Conservation (phyloP, 2,113 vertebrate genomes). For the Gavialis gangeticus region DNA sequence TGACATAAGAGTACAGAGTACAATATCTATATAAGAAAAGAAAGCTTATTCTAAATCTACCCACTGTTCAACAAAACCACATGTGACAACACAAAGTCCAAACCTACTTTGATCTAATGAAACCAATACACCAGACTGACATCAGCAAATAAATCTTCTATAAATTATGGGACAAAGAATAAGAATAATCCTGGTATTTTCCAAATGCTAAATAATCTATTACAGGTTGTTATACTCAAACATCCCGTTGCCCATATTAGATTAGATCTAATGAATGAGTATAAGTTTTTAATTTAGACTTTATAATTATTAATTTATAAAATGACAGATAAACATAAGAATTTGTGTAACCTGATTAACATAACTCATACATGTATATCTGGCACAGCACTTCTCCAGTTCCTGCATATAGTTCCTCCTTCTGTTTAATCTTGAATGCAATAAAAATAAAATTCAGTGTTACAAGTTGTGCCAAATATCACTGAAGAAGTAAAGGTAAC, state of each 20-base stretch:
- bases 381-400: not conserved
- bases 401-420: no score
- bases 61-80: not conserved
- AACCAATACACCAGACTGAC: not conserved
- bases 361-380: no score
- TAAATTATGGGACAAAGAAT: not conserved
- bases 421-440: not conserved
- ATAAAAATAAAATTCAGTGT: not conserved
- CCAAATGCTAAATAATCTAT: not conserved
- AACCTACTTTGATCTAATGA: not conserved
- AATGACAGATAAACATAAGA: not conserved
- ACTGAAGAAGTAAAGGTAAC: not conserved
- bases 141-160: not conserved
- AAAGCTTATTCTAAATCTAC: not conserved
- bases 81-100: not conserved
- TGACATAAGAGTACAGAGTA: not conserved
- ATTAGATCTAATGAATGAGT: not conserved
- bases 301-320: slow-evolving; percentile 23
- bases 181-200: not conserved
- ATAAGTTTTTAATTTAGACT: not conserved
- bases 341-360: not conserved
- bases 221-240: slow-evolving; percentile 17
- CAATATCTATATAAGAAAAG: not conserved
- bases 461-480: not conserved
- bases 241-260: slow-evolving; percentile 18